These are phyloP conservation scores for Temnothorax unifasciatus DNA, from an alignment of 2,888 invertebrate species.

Conservation along the genomic window DNA sequence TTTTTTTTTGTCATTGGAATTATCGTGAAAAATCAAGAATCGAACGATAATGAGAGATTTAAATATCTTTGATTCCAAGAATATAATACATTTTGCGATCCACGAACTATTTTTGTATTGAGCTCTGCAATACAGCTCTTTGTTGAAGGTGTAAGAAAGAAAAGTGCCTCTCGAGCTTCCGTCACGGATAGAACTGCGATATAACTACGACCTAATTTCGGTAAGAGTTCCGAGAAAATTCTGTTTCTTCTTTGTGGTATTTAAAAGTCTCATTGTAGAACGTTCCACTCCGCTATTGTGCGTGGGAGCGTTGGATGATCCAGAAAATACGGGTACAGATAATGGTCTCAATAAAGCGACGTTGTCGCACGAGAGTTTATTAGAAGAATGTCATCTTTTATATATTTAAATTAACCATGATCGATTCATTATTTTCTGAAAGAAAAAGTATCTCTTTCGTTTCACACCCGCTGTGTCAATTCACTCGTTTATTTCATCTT, in stretches of 20 bases:
- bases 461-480: neutral
- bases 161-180: slow-evolving; percentile 12
- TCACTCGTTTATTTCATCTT: neutral
- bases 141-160: neutral
- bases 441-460: neutral
- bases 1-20: neutral
- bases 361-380: neutral
- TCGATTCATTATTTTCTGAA: neutral
- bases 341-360: neutral
- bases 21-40: neutral
- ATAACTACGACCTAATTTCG: slow-evolving; percentile 33
- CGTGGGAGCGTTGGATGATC: slow-evolving; percentile 17
- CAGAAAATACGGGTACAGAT: slow-evolving; percentile 16
- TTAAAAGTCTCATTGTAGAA: neutral
- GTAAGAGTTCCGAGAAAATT: slow-evolving; percentile 21
- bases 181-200: neutral
- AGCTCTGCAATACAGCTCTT: neutral
- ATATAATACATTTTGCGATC: neutral
- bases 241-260: slow-evolving; percentile 3
- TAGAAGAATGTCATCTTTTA: neutral
- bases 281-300: neutral
- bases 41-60: neutral
- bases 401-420: neutral
- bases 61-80: neutral
- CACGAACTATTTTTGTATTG: neutral